Percentiles rank a stretch among this genome's conserved stretches.
Conservation (phyloP, 2,888 invertebrate species). For the Drosophila nigritarsus region DNA sequence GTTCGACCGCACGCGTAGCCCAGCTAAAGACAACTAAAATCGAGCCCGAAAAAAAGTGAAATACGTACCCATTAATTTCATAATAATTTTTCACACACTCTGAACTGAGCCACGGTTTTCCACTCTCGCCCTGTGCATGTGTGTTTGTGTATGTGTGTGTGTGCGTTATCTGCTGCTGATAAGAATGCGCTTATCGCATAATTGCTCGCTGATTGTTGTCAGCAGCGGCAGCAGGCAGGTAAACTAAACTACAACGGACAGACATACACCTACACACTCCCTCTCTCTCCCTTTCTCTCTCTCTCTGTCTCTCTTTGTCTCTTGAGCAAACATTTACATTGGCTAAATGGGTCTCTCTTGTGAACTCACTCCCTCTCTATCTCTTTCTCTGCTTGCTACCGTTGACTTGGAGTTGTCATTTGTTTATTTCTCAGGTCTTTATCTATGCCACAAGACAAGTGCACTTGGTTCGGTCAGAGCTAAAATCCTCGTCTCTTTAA, state of each 20-base stretch:
- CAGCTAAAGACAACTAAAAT: constrained; percentile 65
- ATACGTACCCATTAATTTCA: constrained; percentile 58
- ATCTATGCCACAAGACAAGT: constrained; percentile 46
- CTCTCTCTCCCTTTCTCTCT: constrained; percentile 1
- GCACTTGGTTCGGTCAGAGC: constrained; percentile 10
- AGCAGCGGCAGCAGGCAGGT: constrained; percentile 55
- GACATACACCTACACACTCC: background rate
- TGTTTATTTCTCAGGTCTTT: constrained; percentile 46
- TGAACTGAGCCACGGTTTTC: constrained; percentile 10
- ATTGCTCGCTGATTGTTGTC: constrained; percentile 74
- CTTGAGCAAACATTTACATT: constrained; percentile 9
- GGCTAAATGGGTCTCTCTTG: constrained; percentile 8
- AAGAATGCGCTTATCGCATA: constrained; percentile 71
- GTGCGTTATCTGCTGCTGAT: constrained; percentile 66
- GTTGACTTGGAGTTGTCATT: constrained; percentile 28
- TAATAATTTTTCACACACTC: constrained; percentile 63
- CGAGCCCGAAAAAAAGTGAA: constrained; percentile 33
- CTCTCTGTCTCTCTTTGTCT: background rate
- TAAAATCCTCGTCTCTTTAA: constrained; percentile 42
- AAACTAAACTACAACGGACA: constrained; percentile 29
- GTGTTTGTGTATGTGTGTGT: constrained; percentile 25
- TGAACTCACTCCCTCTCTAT: background rate
- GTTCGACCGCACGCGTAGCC: constrained; percentile 62
- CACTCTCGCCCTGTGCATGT: background rate
- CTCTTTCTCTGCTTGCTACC: constrained; percentile 29